Evolutionary conservation across 2,113 vertebrate species (phyloP), one percentile per base, ranked within the genome.

Genomic region (Gymnobelideus leadbeateri): DNA sequence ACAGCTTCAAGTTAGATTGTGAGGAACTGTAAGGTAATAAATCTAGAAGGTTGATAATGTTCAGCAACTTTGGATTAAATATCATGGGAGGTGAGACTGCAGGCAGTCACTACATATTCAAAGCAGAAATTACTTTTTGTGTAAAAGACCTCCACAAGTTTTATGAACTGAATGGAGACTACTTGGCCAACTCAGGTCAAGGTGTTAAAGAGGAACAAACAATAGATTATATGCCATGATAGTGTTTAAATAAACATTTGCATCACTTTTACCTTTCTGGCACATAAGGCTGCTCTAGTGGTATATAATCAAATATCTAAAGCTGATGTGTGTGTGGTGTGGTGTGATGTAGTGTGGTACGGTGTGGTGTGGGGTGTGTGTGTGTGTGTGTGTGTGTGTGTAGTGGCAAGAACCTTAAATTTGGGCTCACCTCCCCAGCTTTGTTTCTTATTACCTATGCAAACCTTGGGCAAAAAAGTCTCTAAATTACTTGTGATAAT

Each of bases 101-200:
- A 6, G 55, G 49, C 92, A 51, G 95, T 92, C 46, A 26, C 25
- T 92, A 37, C 90, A 50, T 57, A 8, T 91, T 93, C 47, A 93
- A 89, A 9, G 3, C 84, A 89, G 94, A 96, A 93, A 0, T 84
- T 94, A 49, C 52, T 49, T 84, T 84, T 89, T 25, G 0, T 0
- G 0, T 57, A 52, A 50, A 31, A 21, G 0, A 0, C 52, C 93
- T 97, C 93, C 91, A 61, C n/a, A 28, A 55, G 61, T 46, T 14
- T 52, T 91, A 37, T 1, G 31, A 93, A 16, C 9, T 89, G 3
- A 84, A 19, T 28, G 91, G 37, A 89, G 53, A 0, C 51, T 89
- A 7, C 55, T 91, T 84, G 55, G 50, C 94, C 91, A 95, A 16
- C 61, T 94, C 51, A 93, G 96, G 93, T 43, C 47, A 55, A 12